A percentile compares a stretch with the other conserved stretches of the same genome.
Conservation (phyloP, 2,888 invertebrate species). For the Temnothorax ravouxi region DNA sequence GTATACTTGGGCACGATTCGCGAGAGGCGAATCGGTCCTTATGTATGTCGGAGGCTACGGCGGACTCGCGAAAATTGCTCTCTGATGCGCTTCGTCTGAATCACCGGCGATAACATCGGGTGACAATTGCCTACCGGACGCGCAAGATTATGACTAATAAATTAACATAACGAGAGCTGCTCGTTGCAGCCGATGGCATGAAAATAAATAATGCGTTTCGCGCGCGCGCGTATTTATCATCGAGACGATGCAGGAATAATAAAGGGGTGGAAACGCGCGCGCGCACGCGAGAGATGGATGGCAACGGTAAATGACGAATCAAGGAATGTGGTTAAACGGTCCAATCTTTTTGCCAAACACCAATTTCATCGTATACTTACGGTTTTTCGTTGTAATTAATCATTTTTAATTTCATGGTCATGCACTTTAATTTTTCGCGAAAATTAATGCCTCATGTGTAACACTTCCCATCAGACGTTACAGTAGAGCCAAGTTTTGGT, state of each 20-base stretch:
- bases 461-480: no score
- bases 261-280: background rate
- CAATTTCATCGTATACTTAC: background rate
- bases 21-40: background rate
- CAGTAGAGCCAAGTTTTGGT: no score
- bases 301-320: slow-evolving; percentile 6
- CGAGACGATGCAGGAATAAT: background rate
- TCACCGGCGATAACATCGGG: background rate
- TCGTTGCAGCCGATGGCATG: background rate
- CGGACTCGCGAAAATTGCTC: slow-evolving; percentile 11
- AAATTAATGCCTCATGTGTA: no score
- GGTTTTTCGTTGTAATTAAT: background rate
- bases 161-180: slow-evolving; percentile 20
- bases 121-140: slow-evolving; percentile 26
- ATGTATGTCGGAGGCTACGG: background rate
- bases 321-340: background rate
- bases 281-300: background rate
- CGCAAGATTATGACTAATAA: slow-evolving; percentile 41
- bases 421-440: background rate
- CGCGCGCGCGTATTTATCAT: background rate
- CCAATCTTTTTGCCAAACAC: background rate
- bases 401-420: background rate
- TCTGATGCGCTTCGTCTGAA: slow-evolving; percentile 2
- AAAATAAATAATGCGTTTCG: slow-evolving; percentile 18
- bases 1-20: background rate